Evolutionary conservation across 2,113 vertebrate genomes (phyloP).

Genomic region (Podarcis muralis): DNA sequence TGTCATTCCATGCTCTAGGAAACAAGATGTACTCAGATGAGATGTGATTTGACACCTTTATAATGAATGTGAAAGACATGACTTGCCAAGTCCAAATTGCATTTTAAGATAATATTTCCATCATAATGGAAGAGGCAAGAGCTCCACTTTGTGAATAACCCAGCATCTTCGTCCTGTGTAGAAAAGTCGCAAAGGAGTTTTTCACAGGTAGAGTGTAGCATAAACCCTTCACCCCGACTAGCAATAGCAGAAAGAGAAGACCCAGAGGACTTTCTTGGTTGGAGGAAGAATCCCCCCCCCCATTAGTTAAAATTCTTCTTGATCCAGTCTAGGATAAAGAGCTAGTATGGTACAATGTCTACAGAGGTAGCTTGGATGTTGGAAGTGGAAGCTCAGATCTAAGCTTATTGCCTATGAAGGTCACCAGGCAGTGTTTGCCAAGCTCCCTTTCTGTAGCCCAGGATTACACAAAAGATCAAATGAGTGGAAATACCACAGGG

Average conservation of each 20-base stretch:
- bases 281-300: not conserved
- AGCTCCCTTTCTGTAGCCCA: not conserved
- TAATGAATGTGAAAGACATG: constrained; percentile 65
- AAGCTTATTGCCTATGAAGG: not conserved
- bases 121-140: not conserved
- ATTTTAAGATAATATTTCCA: constrained; percentile 50
- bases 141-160: not conserved
- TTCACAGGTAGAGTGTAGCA: not conserved
- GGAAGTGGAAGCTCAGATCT: too few relatives aligned
- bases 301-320: not conserved
- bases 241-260: not conserved
- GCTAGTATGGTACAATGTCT: not conserved
- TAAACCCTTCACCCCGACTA: not conserved
- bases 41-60: constrained; percentile 63
- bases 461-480: not conserved
- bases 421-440: not conserved
- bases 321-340: not conserved
- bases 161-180: not conserved
- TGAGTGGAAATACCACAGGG: not conserved
- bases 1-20: constrained; percentile 44
- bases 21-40: constrained; percentile 43
- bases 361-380: not conserved
- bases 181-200: not conserved
- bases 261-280: not conserved
- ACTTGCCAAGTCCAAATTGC: constrained; percentile 41